Evolutionary conservation across 2,113 vertebrate genomes (phyloP), one percentile per base, ranked within the genome.

Genomic region (Okapia johnstoni): DNA sequence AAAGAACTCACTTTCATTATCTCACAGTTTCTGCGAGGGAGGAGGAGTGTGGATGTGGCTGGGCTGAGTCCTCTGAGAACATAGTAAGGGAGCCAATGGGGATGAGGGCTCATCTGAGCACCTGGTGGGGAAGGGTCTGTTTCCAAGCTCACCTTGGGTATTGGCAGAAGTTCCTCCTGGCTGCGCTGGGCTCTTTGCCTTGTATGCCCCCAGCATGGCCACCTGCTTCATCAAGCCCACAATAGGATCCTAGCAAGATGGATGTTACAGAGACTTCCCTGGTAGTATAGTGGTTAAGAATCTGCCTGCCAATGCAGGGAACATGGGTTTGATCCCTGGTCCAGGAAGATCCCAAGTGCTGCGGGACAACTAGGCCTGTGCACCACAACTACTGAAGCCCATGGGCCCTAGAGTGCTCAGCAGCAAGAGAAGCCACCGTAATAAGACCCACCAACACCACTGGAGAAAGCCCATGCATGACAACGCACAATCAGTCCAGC

Each of bases 191-290:
- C 23, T 73, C 55, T 6, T 33, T 43, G 33, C 46, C 26, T 48
- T 28, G 2, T 16, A 7, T 0, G 21, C 5, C 13, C 30, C 77
- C 7, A 63, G 12, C 0, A 0, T 5, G 11, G 9, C 10, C 33
- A 5, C n/a, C 9, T 52, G 15, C 33, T 54, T 11, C 60, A 23
- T 60, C 10, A 21, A 30, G 54, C 21, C 73, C 10, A 66, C 50
- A 21, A 7, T 0, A 1, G 10, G 55, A 60, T 43, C 79, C 60
- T 33, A 3, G 36, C 12, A 3, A 33, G 21, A 48, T 1, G 2
- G 23, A 10, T 1, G 23, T 3, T 1, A 70, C 66, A 40, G 66
- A 40, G 66, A 14, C 12, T 26, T 26, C 23, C 23, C 40, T 40
- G 40, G 70, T 43, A 43, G 36, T 73, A 26, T 7, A 73, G 70